phyloP scores from a whole-genome alignment of 2,888 invertebrate genomes.

The Frankliniella intonsa region DNA sequence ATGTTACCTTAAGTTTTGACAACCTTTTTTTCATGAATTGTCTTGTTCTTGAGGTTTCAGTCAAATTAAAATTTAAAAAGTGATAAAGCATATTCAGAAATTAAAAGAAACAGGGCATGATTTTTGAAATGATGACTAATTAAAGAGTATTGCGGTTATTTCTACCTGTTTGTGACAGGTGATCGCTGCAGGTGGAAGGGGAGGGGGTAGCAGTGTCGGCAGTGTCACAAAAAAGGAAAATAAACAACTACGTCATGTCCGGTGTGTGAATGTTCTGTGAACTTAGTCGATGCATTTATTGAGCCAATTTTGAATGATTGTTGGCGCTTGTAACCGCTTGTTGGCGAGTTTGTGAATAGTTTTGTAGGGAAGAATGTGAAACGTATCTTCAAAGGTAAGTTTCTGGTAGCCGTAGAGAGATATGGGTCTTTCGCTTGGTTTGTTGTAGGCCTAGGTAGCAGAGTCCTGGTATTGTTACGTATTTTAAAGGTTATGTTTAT shows the following conservation, averaged over 20 bases:
- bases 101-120: not conserved
- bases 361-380: not conserved
- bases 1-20: not conserved
- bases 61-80: not conserved
- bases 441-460: not conserved
- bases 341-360: not conserved
- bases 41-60: not conserved
- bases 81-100: not conserved
- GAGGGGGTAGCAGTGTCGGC: not conserved
- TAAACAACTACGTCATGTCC: conserved; percentile 26
- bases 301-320: conserved; percentile 18
- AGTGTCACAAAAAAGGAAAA: conserved; percentile 17
- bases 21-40: not conserved
- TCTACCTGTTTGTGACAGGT: not conserved
- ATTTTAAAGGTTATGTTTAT: conserved; percentile 16
- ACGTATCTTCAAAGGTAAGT: not conserved
- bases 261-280: conserved; percentile 11
- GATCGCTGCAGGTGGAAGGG: not conserved
- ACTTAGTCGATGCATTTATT: conserved; percentile 10
- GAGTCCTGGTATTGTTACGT: not conserved
- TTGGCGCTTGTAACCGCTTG: not conserved
- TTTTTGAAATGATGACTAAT: not conserved
- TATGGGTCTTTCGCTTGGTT: not conserved
- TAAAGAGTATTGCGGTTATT: no score
- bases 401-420: not conserved